phyloP scores from a whole-genome alignment of 1,140 invertebrate genomes.

The Doryteuthis pealeii region DNA sequence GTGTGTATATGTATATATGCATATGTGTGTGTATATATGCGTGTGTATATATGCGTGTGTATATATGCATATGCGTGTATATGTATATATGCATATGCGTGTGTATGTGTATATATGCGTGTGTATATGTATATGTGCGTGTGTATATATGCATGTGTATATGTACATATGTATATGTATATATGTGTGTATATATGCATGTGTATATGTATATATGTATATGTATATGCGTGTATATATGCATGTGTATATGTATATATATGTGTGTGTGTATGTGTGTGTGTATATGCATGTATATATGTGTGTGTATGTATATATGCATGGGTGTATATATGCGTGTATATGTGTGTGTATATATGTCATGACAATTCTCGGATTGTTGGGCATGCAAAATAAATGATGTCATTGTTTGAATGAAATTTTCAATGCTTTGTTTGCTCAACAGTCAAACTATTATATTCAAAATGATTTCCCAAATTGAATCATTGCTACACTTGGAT shows the following conservation, averaged over 20 bases:
- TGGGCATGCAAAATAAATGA: no score
- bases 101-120: neutral
- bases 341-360: conserved; percentile 32
- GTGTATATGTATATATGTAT: neutral
- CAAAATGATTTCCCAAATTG: no score
- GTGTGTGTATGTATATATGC: neutral
- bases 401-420: no score
- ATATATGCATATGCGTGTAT: neutral
- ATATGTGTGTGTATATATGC: neutral
- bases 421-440: no score
- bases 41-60: neutral
- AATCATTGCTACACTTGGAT: no score
- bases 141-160: neutral
- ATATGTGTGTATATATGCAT: neutral
- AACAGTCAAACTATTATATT: no score
- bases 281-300: neutral
- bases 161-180: conserved; percentile 2
- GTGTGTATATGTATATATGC: no score
- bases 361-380: no score
- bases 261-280: neutral
- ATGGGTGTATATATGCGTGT: conserved; percentile 51
- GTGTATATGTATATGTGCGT: neutral
- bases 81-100: neutral
- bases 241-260: neutral
- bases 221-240: neutral